Base-by-base conservation (phyloP, 2,113 vertebrate genomes). In the Cyprinus carpio region DNA sequence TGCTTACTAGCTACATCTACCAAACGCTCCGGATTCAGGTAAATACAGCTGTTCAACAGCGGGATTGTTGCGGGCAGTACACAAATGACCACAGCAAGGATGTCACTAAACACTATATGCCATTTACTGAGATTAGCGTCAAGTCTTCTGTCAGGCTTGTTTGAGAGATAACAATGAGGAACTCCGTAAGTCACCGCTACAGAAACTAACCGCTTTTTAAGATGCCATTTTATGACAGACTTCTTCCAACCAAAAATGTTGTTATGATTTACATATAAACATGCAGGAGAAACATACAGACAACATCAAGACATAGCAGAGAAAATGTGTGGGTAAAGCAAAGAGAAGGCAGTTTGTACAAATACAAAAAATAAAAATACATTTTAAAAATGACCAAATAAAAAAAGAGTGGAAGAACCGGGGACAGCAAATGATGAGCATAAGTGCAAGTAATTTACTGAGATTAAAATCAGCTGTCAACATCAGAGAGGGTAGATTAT, bases 51-150 rank as follows among this genome's bases (percentile, higher is more conserved):
- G 91, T 90, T n/a, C 88, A 89, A 83, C 80, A 20, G 25, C 27
- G 79, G 82, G 87, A 88, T 86, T 65, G 34, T 84, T 84, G 88
- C 27, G 2, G 78, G 74, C 67, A 67, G 81, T 89, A 85, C 81
- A 82, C 82, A 83, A 75, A 90, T 83, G 83, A 81, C 71, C 81
- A 67, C 51, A 54, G 71, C 79, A 77, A 84, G 82, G 75, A 78
- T 88, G 88, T 84, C 86, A 81, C 71, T 89, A 86, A 82, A 83
- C 27, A 71, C 6, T n/a, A 87, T 37, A 46, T 83, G 87, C 92
- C 92, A 89, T 91, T 90, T 89, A 89, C 84, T 92, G 84, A 89
- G 87, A 92, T 90, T 88, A 92, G 90, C 87, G 89, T 93, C 92
- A 93, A 84, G 75, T 86, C 23, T 89, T 84, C 80, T 91, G 88